A percentile compares a stretch with the other conserved stretches of the same genome.
phyloP scores from a whole-genome alignment of 2,888 invertebrate genomes.

The Portevinia maculata region DNA sequence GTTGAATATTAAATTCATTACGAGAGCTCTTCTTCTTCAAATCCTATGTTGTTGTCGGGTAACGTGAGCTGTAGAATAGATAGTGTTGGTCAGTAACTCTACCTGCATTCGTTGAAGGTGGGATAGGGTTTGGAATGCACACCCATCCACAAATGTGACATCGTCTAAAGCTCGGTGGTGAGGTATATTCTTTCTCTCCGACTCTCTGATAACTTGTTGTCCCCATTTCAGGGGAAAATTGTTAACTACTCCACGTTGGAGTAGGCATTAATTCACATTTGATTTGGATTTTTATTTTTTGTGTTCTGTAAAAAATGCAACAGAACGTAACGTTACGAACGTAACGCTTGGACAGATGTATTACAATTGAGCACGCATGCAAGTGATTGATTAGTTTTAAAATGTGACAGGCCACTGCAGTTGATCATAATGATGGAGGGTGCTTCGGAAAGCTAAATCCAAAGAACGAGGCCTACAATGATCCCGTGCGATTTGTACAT shows the following conservation, averaged over 20 bases:
- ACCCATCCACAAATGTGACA: conserved; percentile 13
- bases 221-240: conserved; percentile 50
- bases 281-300: conserved; percentile 43
- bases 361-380: conserved; percentile 68
- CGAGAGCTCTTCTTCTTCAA: conserved; percentile 32
- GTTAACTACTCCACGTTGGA: conserved; percentile 12
- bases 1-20: conserved; percentile 59
- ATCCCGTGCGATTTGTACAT: conserved; percentile 1
- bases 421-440: conserved; percentile 32
- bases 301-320: conserved; percentile 1
- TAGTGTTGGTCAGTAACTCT: conserved; percentile 34
- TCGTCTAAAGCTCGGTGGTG: background rate
- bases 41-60: conserved; percentile 11
- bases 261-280: conserved; percentile 50
- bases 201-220: conserved; percentile 52
- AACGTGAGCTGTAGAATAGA: conserved; percentile 46
- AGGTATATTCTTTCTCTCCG: background rate
- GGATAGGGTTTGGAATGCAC: conserved; percentile 21
- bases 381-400: conserved; percentile 67
- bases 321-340: conserved; percentile 26
- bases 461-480: conserved; percentile 19
- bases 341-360: conserved; percentile 65
- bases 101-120: conserved; percentile 25
- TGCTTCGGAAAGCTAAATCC: conserved; percentile 19
- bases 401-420: conserved; percentile 40